A percentile compares a stretch with the other conserved stretches of the same genome.
Evolutionary conservation across 2,113 vertebrate species (phyloP).

Genomic region (Rhagologus leucostigma): DNA sequence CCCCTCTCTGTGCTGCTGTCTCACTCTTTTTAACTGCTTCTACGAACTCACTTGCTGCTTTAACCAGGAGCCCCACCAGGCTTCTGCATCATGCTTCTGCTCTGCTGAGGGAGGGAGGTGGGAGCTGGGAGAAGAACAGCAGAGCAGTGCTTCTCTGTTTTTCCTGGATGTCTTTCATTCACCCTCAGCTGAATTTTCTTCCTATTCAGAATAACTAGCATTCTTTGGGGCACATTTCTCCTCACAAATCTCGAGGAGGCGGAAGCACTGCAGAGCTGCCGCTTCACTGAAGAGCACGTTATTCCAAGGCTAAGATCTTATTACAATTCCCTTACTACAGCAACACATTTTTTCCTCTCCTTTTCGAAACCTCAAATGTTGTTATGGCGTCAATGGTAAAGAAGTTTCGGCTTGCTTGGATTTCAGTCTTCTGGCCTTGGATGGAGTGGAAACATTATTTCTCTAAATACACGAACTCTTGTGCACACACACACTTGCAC

Average conservation of each 20-base stretch:
- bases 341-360: slow-evolving; percentile 43
- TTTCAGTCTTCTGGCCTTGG: slow-evolving; percentile 49
- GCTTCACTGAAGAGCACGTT: neutral
- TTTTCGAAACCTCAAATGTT: slow-evolving; percentile 62
- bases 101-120: neutral
- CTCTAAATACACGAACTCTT: slow-evolving; percentile 2
- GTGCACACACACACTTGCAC: neutral
- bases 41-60: neutral
- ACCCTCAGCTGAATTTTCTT: neutral
- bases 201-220: neutral
- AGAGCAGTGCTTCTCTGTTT: neutral
- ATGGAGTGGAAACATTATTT: slow-evolving; percentile 44
- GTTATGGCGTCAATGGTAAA: slow-evolving; percentile 56
- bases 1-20: neutral
- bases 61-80: neutral
- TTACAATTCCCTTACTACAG: slow-evolving; percentile 59
- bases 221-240: slow-evolving; percentile 47
- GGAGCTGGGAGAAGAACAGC: neutral
- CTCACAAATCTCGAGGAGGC: slow-evolving; percentile 30
- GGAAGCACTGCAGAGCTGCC: neutral
- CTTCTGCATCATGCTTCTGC: neutral
- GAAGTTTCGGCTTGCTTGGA: slow-evolving; percentile 36
- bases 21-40: neutral
- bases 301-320: slow-evolving; percentile 50
- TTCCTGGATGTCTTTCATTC: slow-evolving; percentile 39